Evolutionary conservation across 2,888 invertebrate species (phyloP).

Genomic region (Camponotus fellah): DNA sequence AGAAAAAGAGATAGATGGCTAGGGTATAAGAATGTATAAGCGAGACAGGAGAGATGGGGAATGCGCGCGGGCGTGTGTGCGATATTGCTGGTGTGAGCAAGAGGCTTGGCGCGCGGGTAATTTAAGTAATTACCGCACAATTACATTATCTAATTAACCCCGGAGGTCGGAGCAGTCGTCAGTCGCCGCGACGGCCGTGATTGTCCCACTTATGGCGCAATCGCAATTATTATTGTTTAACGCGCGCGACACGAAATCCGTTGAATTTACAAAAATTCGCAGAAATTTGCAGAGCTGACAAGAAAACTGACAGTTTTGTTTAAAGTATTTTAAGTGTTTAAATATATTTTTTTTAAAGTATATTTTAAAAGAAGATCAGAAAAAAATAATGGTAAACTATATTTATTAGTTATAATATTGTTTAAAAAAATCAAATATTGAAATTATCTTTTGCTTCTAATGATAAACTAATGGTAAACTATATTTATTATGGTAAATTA

Average conservation of each 20-base stretch:
- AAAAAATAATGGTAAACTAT: background rate
- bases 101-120: constrained; percentile 81
- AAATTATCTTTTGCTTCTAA: background rate
- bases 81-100: constrained; percentile 58
- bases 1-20: constrained; percentile 8
- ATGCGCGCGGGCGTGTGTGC: constrained; percentile 52
- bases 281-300: constrained; percentile 1
- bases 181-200: constrained; percentile 78
- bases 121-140: constrained; percentile 84
- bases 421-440: background rate
- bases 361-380: background rate
- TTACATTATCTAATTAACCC: constrained; percentile 86
- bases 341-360: background rate
- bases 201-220: constrained; percentile 82
- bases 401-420: background rate
- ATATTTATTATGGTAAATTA: too few species aligned
- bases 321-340: too few species aligned
- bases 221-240: constrained; percentile 83
- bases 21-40: constrained; percentile 48
- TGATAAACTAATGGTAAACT: background rate
- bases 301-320: background rate
- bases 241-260: constrained; percentile 59
- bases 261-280: constrained; percentile 41
- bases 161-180: constrained; percentile 79
- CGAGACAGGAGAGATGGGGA: constrained; percentile 56